Conservation (phyloP, 2,888 invertebrate species). For the Lysandra bellargus region DNA sequence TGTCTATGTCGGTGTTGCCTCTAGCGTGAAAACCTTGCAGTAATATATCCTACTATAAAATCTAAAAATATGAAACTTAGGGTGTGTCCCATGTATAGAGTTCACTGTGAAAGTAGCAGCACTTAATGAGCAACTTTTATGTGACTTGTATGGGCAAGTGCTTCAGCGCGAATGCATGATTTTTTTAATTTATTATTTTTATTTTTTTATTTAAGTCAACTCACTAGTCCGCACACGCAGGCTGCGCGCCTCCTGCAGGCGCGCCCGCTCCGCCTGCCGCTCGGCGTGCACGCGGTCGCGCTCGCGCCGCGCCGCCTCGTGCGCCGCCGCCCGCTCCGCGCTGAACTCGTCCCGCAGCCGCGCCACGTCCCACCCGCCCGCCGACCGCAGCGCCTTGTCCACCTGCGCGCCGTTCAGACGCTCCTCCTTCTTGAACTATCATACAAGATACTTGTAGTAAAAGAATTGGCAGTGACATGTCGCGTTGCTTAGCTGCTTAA, state of each 20-base stretch:
- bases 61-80: no score
- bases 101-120: no score
- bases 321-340: constrained; percentile 53
- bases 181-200: no score
- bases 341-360: constrained; percentile 58
- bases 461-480: no score
- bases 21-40: no score
- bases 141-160: no score
- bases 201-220: constrained; percentile 37
- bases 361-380: constrained; percentile 83
- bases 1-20: no score
- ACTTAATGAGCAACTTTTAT: no score
- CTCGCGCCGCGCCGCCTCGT: constrained; percentile 46
- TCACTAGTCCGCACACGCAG: constrained; percentile 51
- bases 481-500: no score
- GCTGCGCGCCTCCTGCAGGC: constrained; percentile 48
- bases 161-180: no score
- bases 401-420: constrained; percentile 85
- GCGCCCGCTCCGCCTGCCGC: constrained; percentile 57
- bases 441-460: background rate
- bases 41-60: no score
- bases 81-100: no score
- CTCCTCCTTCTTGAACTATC: constrained; percentile 93
- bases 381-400: constrained; percentile 87
- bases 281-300: constrained; percentile 55